Evolutionary conservation across 2,888 invertebrate genomes (phyloP).

Genomic region (Diplazon laetatorius): DNA sequence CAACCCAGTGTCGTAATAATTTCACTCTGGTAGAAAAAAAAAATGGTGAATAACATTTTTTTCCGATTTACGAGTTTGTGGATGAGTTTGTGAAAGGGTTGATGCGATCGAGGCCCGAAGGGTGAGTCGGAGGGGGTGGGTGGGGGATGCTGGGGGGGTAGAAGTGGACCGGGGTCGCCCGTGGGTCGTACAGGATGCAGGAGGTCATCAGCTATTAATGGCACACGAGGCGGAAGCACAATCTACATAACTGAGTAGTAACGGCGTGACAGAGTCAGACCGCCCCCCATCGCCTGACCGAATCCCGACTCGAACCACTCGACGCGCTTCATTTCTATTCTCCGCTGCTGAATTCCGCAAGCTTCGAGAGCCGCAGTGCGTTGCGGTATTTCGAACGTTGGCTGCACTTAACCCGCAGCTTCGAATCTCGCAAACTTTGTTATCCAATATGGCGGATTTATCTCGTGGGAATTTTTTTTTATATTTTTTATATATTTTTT

Average conservation of each 20-base stretch:
- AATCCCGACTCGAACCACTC: too few species aligned
- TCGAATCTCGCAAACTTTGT: too few species aligned
- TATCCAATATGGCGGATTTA: too few species aligned
- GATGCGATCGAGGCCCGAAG: conserved; percentile 6
- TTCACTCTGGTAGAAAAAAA: not conserved
- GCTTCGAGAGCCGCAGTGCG: conserved; percentile 48
- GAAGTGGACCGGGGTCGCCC: conserved; percentile 46
- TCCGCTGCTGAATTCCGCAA: conserved; percentile 53
- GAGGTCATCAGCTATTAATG: conserved; percentile 78
- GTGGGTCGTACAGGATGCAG: conserved; percentile 62
- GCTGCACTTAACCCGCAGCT: too few species aligned
- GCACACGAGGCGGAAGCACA: conserved; percentile 75
- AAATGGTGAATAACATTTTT: too few species aligned
- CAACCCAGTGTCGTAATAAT: not conserved
- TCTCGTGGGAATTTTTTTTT: too few species aligned
- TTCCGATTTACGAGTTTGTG: not conserved
- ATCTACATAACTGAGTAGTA: conserved; percentile 79
- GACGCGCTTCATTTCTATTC: conserved; percentile 42
- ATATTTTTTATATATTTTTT: too few species aligned
- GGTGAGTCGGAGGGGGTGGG: conserved; percentile 28
- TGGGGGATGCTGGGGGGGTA: conserved; percentile 48
- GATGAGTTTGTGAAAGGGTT: not conserved
- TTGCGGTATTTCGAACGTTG: not conserved
- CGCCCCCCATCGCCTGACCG: conserved; percentile 37
- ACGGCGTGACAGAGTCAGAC: conserved; percentile 56